Percentiles rank a stretch among this genome's conserved stretches.
Conservation (phyloP, 2,113 vertebrate genomes). For the chimpanzee (Pan troglodytes) region NHGRI_mPanTro3-v2.1_pri NC_072412.2:85920001-85920500, state of each 20-base stretch:
- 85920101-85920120: background rate
- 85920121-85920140: background rate
- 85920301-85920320: background rate
- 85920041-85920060: background rate
- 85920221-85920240: background rate
- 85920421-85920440: background rate
- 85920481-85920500: background rate
- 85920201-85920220: no score
- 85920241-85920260: background rate
- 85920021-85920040: background rate
- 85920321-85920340: background rate
- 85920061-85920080: background rate
- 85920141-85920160: background rate
- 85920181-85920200: background rate
- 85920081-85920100: background rate
- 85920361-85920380: background rate
- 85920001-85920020: background rate
- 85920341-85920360: background rate
- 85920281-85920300: background rate
- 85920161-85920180: background rate
- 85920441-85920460: conserved; percentile 5
- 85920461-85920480: background rate
- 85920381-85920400: background rate
- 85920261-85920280: background rate
- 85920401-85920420: conserved; percentile 17